Percentiles rank a stretch among this genome's conserved stretches.
Conservation (phyloP, 2,888 invertebrate genomes). For the Melolontha melolontha region DNA sequence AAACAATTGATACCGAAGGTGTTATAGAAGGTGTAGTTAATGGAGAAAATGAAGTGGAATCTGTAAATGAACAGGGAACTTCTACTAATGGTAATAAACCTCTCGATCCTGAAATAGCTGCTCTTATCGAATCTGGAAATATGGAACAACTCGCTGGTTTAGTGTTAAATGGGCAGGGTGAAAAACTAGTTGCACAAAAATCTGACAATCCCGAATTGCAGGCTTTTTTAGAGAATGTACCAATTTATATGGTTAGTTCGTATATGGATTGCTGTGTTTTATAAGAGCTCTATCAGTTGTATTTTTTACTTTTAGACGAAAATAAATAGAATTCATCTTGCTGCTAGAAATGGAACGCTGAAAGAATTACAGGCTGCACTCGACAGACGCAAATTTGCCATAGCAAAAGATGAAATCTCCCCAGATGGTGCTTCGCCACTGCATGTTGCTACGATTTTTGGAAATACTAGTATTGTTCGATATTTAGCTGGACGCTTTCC, state of each 20-base stretch:
- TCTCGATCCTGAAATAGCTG: conserved; percentile 73
- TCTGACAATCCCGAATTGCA: conserved; percentile 84
- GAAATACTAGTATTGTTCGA: conserved; percentile 82
- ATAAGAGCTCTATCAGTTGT: neutral
- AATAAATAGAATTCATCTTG: conserved; percentile 88
- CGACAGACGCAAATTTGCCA: conserved; percentile 90
- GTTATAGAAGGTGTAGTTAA: conserved; percentile 65
- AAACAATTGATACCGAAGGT: conserved; percentile 56
- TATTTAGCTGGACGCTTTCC: conserved; percentile 85
- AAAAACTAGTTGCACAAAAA: conserved; percentile 77
- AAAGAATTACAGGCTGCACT: conserved; percentile 86
- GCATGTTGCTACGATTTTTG: conserved; percentile 88
- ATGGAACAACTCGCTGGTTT: conserved; percentile 91
- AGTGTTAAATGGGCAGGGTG: conserved; percentile 90
- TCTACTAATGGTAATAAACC: conserved; percentile 68
- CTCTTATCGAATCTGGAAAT: conserved; percentile 79
- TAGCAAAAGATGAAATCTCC: conserved; percentile 87
- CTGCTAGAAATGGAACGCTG: conserved; percentile 86
- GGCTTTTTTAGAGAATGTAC: conserved; percentile 88
- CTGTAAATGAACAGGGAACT: conserved; percentile 65
- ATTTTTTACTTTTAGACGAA: conserved; percentile 76
- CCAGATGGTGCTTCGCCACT: conserved; percentile 87
- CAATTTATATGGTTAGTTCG: conserved; percentile 82
- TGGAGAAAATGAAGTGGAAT: conserved; percentile 63
- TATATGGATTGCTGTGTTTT: too few relatives aligned